Conservation (phyloP, 1,140 invertebrate species). For the Bombus superbus region DNA sequence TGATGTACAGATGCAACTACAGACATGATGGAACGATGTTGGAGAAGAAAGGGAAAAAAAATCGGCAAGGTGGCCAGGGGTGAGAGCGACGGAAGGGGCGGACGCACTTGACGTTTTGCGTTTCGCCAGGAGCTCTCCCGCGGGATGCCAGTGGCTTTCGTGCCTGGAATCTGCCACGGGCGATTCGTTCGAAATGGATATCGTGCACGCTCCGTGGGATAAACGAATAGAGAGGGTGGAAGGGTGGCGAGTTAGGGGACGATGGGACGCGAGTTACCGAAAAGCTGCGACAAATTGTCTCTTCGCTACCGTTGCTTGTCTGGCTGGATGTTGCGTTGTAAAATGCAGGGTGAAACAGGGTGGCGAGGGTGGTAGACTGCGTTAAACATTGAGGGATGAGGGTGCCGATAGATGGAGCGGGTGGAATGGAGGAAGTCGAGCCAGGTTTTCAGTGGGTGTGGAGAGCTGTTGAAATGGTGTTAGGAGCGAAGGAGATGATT, state of each 20-base stretch:
- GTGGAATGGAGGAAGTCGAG: not conserved
- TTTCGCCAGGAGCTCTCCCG: conserved; percentile 73
- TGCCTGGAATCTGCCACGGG: conserved; percentile 73
- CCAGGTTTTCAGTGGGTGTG: not conserved
- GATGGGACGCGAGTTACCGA: conserved; percentile 11
- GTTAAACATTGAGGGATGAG: conserved; percentile 25
- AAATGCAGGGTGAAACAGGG: too few species aligned
- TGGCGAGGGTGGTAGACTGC: not conserved
- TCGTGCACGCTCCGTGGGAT: conserved; percentile 65
- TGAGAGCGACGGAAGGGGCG: not conserved
- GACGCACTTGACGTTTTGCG: conserved; percentile 76
- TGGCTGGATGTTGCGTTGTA: conserved; percentile 24
- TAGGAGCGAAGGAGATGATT: not conserved
- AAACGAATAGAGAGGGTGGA: conserved; percentile 51
- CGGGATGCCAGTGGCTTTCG: conserved; percentile 72
- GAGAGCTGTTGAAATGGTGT: not conserved
- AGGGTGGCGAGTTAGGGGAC: not conserved
- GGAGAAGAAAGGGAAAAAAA: not conserved
- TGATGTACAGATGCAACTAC: too few species aligned
- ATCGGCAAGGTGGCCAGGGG: not conserved
- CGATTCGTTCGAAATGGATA: conserved; percentile 75
- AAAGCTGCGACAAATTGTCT: conserved; percentile 67
- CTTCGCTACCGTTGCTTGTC: conserved; percentile 17
- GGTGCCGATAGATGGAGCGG: not conserved
- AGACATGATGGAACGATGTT: not conserved